These are phyloP conservation scores for Virgularia gustaviana DNA, from an alignment of 92 coral and sea anemone species.

Conservation along the genomic window DNA sequence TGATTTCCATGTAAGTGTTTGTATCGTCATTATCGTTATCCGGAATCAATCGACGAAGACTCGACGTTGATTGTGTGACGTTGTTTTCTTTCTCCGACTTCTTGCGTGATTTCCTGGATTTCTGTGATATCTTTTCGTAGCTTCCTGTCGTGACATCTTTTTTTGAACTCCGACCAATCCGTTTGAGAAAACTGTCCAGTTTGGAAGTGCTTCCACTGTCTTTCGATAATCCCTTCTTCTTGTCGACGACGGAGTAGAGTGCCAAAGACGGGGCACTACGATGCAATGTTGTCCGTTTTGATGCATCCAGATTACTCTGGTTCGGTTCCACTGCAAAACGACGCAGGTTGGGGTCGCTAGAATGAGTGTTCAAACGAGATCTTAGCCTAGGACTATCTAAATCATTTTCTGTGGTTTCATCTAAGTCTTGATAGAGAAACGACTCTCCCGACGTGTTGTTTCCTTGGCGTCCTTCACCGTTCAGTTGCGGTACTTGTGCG, in stretches of 20 bases:
- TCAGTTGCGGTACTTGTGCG: too few relatives aligned
- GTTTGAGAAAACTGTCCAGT: conserved; percentile 18
- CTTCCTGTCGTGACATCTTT: not conserved
- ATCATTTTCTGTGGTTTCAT: not conserved
- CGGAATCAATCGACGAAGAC: conserved; percentile 16
- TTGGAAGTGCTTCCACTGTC: conserved; percentile 31
- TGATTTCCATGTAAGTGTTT: conserved; percentile 15
- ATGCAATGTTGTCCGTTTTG: conserved; percentile 22
- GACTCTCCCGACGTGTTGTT: not conserved
- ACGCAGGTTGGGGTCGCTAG: conserved; percentile 22
- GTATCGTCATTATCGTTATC: conserved; percentile 7
- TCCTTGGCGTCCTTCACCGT: too few relatives aligned
- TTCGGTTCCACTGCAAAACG: not conserved
- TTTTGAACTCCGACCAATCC: conserved; percentile 16
- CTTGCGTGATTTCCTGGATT: conserved; percentile 8
- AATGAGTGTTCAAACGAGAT: conserved; percentile 18
- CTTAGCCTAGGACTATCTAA: conserved; percentile 5
- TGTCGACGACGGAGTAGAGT: conserved; percentile 2
- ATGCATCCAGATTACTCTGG: not conserved
- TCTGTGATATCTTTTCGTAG: conserved; percentile 13
- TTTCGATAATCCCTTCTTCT: conserved; percentile 25
- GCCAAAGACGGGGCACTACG: conserved; percentile 34
- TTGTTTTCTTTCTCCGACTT: not conserved
- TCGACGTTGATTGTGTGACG: not conserved
- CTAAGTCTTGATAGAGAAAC: conserved; percentile 17